These are phyloP conservation scores for Potamilus streckersoni DNA, from an alignment of 1,140 invertebrate species.

Conservation along the genomic window DNA sequence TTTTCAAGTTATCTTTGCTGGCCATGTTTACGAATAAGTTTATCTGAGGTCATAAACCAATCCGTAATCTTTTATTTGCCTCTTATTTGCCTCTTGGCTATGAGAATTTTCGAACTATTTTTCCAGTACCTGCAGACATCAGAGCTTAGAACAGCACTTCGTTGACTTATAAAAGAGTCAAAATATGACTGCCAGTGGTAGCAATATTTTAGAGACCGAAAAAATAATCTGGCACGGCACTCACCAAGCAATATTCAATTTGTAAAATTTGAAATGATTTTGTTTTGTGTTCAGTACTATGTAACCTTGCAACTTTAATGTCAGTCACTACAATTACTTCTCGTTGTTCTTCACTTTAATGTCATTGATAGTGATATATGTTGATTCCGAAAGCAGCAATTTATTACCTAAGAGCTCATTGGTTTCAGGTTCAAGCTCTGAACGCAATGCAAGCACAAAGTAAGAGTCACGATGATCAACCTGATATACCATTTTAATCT, in stretches of 20 bases:
- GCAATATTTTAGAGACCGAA: neutral
- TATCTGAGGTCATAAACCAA: too few species aligned
- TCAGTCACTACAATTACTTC: neutral
- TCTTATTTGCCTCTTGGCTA: too few species aligned
- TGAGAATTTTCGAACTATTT: too few species aligned
- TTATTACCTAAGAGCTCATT: conserved; percentile 24
- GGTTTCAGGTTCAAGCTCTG: conserved; percentile 21
- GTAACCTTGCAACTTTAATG: neutral
- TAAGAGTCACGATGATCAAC: too few species aligned
- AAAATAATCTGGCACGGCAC: conserved; percentile 25
- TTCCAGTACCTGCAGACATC: too few species aligned
- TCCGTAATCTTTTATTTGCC: too few species aligned
- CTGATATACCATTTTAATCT: too few species aligned
- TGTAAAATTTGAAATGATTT: neutral
- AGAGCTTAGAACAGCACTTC: too few species aligned
- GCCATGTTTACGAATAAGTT: too few species aligned
- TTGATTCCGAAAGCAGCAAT: conserved; percentile 16
- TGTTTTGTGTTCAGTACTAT: neutral
- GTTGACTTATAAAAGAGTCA: too few species aligned
- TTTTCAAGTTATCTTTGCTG: too few species aligned
- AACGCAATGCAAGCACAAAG: conserved; percentile 1
- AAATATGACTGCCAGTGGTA: neutral
- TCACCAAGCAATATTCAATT: conserved; percentile 1
- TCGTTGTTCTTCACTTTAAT: neutral
- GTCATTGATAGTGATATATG: neutral